Base-by-base conservation (phyloP, 2,113 vertebrate species). In the Leucopternis melanops region DNA sequence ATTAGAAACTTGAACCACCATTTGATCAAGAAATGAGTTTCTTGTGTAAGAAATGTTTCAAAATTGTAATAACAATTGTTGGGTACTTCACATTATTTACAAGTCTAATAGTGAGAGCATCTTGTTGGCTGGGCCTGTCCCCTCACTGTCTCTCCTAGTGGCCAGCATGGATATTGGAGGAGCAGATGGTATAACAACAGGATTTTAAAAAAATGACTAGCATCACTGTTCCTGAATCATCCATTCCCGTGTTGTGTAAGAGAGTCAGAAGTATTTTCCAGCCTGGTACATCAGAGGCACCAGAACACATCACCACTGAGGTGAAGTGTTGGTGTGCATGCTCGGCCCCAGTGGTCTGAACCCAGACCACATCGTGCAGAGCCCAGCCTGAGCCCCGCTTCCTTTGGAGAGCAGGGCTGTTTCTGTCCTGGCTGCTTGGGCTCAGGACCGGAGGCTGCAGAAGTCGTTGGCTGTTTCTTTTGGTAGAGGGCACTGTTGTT, bases 321-420 rank as follows among this genome's bases (percentile, higher is more conserved):
- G 58, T 6, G 32, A 9, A 10, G 52, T 5, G 57, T 10, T 42
- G 45, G 79, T 31, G 55, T 3, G 6, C 2, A 0, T 16, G 54
- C 25, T 55, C 19, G n/a, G 32, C 11, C 31, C 25, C 27, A 3
- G 25, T 4, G 13, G 49, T 10, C 62, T 18, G 32, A 21, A 6
- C 18, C 11, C 2, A 1, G 27, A 15, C 6, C 0, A 0, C 0
- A 2, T 13, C 0, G 2, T 14, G 50, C 34, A 2, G 57, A 13
- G 62, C 45, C 31, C 36, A 8, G 7, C 42, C 54, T 2, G n/a
- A 45, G 54, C 32, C 58, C 2, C 0, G 17, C 32, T 13, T 3
- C 12, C 31, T 11, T 1, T 5, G 49, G 49, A 7, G 88, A 50
- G 61, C 44, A 1, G 32, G 54, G 72, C 44, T 45, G 17, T 2